Conservation (phyloP, 2,113 vertebrate species). For the Dasyprocta punctata region DNA sequence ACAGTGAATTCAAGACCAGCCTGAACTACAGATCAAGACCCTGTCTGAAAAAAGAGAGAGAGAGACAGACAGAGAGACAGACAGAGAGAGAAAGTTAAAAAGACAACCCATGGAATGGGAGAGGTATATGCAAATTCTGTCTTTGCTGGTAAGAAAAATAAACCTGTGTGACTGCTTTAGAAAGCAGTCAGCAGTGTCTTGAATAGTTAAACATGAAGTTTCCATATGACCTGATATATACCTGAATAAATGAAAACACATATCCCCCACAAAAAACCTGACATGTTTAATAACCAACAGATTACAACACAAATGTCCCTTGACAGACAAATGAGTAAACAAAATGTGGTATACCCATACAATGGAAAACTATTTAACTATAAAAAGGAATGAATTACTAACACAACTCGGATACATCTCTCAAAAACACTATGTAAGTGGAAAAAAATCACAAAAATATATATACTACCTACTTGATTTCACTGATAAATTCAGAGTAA, state of each 20-base stretch:
- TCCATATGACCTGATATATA: not conserved
- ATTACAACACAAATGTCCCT: not conserved
- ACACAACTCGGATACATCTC: not conserved
- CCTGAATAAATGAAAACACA: not conserved
- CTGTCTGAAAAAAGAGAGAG: too few species aligned
- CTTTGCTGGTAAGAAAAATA: not conserved
- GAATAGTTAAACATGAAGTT: not conserved
- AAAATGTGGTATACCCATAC: not conserved
- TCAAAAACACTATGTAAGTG: not conserved
- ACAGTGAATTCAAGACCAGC: too few species aligned
- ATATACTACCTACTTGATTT: not conserved
- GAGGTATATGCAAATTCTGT: not conserved
- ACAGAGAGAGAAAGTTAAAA: not conserved
- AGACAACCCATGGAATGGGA: not conserved
- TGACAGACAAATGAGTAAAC: not conserved
- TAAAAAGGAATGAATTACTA: not conserved
- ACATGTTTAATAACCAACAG: not conserved
- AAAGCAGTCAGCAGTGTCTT: not conserved
- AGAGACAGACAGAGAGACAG: not conserved
- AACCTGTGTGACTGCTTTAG: not conserved
- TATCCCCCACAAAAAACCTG: not conserved
- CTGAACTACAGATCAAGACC: too few species aligned
- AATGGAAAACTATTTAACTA: not conserved
- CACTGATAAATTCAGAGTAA: not conserved
- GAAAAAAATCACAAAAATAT: not conserved